phyloP scores from a whole-genome alignment of 1,140 invertebrate genomes.

The Microvelia longipes region DNA sequence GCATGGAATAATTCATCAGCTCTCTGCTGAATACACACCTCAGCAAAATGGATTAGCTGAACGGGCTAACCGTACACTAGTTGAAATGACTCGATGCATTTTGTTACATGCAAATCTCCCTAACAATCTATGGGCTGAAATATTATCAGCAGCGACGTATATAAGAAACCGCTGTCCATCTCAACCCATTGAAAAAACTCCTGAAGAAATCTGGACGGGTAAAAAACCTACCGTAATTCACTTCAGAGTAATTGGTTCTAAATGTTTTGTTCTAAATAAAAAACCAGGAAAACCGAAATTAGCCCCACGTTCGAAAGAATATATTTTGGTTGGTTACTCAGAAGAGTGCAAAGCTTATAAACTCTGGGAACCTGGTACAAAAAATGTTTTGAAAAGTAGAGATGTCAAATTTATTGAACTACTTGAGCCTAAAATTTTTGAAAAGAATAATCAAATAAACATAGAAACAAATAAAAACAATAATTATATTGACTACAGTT shows the following conservation, averaged over 20 bases:
- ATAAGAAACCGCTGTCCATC: background rate
- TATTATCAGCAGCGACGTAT: background rate
- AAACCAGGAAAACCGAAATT: background rate
- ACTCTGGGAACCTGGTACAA: background rate
- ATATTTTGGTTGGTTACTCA: background rate
- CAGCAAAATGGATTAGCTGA: background rate
- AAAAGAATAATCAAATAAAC: no score
- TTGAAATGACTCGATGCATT: background rate
- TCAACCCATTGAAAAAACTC: background rate
- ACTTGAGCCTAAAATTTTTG: background rate
- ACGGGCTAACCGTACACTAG: background rate
- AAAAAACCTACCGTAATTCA: background rate
- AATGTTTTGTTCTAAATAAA: background rate
- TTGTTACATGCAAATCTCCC: background rate
- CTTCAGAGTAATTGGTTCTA: background rate
- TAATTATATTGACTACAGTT: no score
- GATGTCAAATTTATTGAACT: background rate
- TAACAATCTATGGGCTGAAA: background rate
- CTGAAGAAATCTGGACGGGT: background rate
- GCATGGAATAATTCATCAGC: background rate
- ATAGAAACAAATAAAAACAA: no score
- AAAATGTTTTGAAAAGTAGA: background rate
- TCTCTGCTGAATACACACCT: background rate
- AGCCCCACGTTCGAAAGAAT: background rate
- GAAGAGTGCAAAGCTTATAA: background rate